Evolutionary conservation across 2,797 vertebrate species (phyloP), one percentile per base, ranked within the genome.

Genomic region (Thamnophis elegans): DNA sequence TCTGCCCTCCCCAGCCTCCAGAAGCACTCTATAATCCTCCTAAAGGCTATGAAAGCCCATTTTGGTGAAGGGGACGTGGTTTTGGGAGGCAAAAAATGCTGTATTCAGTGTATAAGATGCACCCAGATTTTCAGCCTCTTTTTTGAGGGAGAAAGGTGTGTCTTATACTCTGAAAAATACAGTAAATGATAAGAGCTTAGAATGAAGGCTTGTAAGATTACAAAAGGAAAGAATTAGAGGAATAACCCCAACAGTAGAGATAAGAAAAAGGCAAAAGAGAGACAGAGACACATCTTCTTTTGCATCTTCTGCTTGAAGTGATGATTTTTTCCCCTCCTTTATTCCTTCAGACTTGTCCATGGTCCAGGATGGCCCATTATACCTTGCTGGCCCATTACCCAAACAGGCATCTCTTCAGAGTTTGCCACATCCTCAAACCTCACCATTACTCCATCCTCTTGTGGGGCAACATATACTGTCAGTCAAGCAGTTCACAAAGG

Each of bases 381-480:
- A 98, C 96, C 98, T 98, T 0, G 97, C 94, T 12, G 94, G 91
- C 2, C 98, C 98, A 4, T 94, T 99, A 82, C 98, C 98, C 10
- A 97, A 98, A 94, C 98, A 99, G 94, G 96, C 98, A 0, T 99
- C 99, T 3, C 99, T 99, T 5, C 98, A 98, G 97, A 95, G 96
- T 0, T 1, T 95, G 28, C 95, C 98, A 13, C 98, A 99, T 96
- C 95, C 98, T 85, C 99, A 98, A 97, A 98, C 97, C 16, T 99
- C 98, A 4, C 98, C 98, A 0, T 94, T 98, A 92, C 98, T 99
- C 90, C 98, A 99, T 96, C 97, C 97, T 0, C 96, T 99, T 0
- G 97, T 99, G 0, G 99, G 99, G 36, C 99, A 99, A 94, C 99
- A 99, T 90, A 94, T 99, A 95, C 98, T 99, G 93, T 98, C 98